A percentile compares a stretch with the other conserved stretches of the same genome.
Evolutionary conservation across 2,797 vertebrate genomes (phyloP).

Genomic region (Coendou prehensilis): DNA sequence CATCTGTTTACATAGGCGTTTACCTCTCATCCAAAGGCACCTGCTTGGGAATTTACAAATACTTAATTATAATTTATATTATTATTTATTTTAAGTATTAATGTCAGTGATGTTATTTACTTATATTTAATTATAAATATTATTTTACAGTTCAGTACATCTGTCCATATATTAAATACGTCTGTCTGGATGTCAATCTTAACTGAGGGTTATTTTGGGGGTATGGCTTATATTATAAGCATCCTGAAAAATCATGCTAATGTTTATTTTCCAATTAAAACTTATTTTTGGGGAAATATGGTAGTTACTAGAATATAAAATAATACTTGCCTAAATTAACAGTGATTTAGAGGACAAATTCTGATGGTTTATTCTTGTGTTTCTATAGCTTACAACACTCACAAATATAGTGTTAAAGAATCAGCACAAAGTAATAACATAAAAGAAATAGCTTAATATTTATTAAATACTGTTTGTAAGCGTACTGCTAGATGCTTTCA

Average conservation of each 20-base stretch:
- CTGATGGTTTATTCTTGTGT: constrained; percentile 3
- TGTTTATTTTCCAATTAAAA: neutral
- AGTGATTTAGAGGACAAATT: constrained; percentile 2
- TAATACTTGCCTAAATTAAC: constrained; percentile 58
- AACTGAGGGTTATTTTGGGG: neutral
- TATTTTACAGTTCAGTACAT: neutral
- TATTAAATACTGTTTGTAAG: neutral
- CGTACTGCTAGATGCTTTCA: neutral
- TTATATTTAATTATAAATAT: neutral
- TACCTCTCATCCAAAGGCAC: neutral
- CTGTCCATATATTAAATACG: neutral
- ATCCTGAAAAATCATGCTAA: neutral
- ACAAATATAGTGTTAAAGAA: neutral
- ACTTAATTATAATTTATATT: neutral
- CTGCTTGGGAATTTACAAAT: neutral
- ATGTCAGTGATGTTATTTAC: neutral
- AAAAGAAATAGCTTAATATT: neutral
- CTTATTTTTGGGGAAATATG: neutral
- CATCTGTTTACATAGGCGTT: neutral
- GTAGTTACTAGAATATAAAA: constrained; percentile 48
- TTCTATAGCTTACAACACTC: neutral
- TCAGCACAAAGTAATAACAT: neutral
- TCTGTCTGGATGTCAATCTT: neutral
- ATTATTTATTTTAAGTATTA: neutral
- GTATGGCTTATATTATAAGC: neutral